These are phyloP conservation scores for Parazoanthus atlanticus DNA, from an alignment of 92 coral and sea anemone species.

Conservation along the genomic window DNA sequence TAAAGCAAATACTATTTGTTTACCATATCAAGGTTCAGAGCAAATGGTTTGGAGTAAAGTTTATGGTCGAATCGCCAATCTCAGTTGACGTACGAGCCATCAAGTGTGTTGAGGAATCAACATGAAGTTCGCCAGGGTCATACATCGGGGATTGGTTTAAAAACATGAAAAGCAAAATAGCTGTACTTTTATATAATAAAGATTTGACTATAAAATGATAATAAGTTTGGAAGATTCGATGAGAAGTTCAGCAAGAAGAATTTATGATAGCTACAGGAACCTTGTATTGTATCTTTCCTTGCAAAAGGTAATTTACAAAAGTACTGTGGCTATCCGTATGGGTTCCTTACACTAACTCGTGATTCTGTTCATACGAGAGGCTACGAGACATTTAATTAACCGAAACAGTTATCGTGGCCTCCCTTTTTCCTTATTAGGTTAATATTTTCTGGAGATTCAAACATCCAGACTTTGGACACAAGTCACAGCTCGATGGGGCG, in stretches of 20 bases:
- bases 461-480: no score
- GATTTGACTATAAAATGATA: no score
- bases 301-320: not conserved
- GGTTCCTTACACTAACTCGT: no score
- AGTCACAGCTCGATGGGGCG: no score
- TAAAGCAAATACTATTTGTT: not conserved
- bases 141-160: not conserved
- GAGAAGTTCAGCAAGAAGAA: no score
- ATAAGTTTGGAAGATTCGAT: no score
- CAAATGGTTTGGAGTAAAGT: conserved; percentile 96
- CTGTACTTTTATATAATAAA: not conserved
- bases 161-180: not conserved
- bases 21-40: conserved; percentile 80
- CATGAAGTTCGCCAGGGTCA: not conserved
- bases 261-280: not conserved
- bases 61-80: conserved; percentile 86
- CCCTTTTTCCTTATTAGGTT: no score
- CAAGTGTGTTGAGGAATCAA: conserved; percentile 76
- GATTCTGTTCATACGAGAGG: not conserved
- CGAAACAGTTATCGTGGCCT: no score
- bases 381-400: not conserved
- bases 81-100: conserved; percentile 83
- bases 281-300: not conserved
- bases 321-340: not conserved
- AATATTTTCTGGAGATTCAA: no score